Conservation (phyloP, 2,888 invertebrate species). For the Dyspetes luteomarginatus region DNA sequence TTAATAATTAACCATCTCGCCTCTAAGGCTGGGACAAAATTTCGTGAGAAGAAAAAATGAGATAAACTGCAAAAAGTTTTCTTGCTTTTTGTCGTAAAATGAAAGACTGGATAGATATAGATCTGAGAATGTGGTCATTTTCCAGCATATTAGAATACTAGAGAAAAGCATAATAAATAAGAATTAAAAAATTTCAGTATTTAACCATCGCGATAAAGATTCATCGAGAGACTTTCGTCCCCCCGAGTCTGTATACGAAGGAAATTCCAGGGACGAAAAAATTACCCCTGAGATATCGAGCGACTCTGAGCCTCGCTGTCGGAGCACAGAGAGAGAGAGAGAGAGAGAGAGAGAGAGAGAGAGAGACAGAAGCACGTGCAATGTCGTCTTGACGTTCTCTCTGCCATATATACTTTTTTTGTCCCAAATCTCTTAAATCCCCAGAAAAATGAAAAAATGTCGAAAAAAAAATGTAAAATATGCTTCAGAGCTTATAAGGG, state of each 20-base stretch:
- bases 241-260: background rate
- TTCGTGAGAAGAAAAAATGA: background rate
- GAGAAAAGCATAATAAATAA: background rate
- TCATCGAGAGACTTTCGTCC: constrained; percentile 36
- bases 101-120: background rate
- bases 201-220: constrained; percentile 34
- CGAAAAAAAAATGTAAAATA: background rate
- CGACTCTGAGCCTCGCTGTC: constrained; percentile 24
- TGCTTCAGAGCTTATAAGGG: background rate
- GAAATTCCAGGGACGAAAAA: constrained; percentile 48
- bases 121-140: no score
- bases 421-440: constrained; percentile 5
- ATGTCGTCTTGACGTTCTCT: constrained; percentile 16
- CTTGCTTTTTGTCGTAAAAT: no score
- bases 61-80: no score
- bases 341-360: background rate
- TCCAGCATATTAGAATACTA: no score
- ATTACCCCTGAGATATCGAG: constrained; percentile 58
- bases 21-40: background rate
- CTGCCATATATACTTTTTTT: constrained; percentile 7
- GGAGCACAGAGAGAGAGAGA: constrained; percentile 4
- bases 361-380: constrained; percentile 4
- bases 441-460: background rate
- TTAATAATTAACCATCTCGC: background rate
- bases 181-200: constrained; percentile 4